A percentile compares a stretch with the other conserved stretches of the same genome.
phyloP scores from a whole-genome alignment of 1,140 invertebrate species.

The Pinna nobilis region DNA sequence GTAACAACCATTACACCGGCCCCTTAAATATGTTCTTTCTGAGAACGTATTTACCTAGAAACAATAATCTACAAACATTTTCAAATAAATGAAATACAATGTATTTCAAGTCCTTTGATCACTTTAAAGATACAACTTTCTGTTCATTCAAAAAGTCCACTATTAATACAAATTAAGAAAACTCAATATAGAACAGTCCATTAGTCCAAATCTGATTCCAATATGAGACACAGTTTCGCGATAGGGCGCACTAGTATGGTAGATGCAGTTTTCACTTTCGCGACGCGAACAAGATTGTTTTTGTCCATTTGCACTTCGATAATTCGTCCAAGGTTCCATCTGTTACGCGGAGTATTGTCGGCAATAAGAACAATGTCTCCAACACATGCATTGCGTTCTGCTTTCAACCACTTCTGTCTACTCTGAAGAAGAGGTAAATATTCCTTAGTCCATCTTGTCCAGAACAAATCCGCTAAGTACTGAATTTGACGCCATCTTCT shows the following conservation, averaged over 20 bases:
- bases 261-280: constrained; percentile 31
- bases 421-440: constrained; percentile 5
- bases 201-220: constrained; percentile 16
- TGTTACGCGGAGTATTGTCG: constrained; percentile 46
- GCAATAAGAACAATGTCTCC: constrained; percentile 50
- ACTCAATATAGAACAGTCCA: not conserved
- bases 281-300: constrained; percentile 16
- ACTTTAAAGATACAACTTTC: not conserved
- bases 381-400: not conserved
- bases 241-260: constrained; percentile 24
- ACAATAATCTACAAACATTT: too few species aligned
- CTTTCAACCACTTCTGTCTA: constrained; percentile 1
- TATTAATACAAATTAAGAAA: not conserved
- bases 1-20: too few species aligned
- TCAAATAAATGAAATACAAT: too few species aligned
- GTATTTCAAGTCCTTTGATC: not conserved
- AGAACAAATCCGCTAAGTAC: constrained; percentile 54
- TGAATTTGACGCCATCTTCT: constrained; percentile 53
- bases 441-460: constrained; percentile 24
- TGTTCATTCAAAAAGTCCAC: too few species aligned
- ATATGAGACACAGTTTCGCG: constrained; percentile 36
- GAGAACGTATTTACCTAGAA: constrained; percentile 13
- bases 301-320: constrained; percentile 19
- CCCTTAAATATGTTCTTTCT: constrained; percentile 19
- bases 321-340: constrained; percentile 37